These are phyloP conservation scores for Nesogale talazaci DNA, from an alignment of 2,113 vertebrate species.

Conservation along the genomic window DNA sequence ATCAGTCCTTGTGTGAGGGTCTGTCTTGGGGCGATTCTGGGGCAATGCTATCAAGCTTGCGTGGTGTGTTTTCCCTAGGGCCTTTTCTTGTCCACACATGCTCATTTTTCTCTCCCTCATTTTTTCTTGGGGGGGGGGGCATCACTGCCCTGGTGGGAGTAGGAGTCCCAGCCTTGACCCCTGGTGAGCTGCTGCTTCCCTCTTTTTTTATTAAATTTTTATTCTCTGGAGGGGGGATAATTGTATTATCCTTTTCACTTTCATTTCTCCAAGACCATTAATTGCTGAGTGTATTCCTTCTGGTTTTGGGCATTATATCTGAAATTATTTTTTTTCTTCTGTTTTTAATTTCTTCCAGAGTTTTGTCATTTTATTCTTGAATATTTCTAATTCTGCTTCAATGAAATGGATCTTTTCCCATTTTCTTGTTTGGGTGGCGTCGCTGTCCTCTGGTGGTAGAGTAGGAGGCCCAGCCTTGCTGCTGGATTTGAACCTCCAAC, in stretches of 20 bases:
- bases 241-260: not conserved
- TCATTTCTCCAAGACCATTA: conserved; percentile 2
- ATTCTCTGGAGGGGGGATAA: no score
- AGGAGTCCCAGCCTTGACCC: no score
- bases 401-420: not conserved
- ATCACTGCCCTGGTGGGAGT: no score
- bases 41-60: not conserved
- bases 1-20: not conserved
- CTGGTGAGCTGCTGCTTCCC: no score
- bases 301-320: not conserved
- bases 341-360: not conserved
- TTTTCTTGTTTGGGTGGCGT: no score
- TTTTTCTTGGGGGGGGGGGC: no score
- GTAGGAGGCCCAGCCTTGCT: no score
- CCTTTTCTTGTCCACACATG: not conserved
- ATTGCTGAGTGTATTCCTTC: not conserved
- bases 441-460: no score
- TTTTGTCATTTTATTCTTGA: conserved; percentile 23
- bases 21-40: not conserved
- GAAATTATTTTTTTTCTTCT: not conserved
- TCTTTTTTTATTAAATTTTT: no score
- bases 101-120: not conserved
- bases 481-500: no score
- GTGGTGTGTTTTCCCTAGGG: not conserved
- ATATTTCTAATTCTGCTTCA: not conserved